Evolutionary conservation across 2,113 vertebrate species (phyloP).

Genomic region (Rynchops niger): DNA sequence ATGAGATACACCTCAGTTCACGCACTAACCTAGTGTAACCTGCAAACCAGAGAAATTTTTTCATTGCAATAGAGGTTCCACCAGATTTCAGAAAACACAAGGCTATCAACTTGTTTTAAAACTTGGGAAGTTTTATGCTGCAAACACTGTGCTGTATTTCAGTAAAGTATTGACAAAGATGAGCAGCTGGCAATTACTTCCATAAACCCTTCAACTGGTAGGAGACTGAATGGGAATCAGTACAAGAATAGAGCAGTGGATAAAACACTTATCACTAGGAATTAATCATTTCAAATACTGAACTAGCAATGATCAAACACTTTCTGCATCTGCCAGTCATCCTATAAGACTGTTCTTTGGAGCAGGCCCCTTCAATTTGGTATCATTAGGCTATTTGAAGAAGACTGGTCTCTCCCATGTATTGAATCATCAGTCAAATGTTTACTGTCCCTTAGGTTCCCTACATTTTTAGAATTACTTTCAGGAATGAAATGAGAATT

Average conservation of each 20-base stretch:
- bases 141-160: background rate
- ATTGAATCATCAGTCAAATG: background rate
- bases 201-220: background rate
- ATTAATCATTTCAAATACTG: background rate
- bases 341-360: background rate
- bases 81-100: background rate
- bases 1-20: background rate
- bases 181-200: background rate
- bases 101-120: background rate
- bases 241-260: background rate
- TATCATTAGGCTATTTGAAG: background rate
- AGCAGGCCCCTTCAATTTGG: background rate
- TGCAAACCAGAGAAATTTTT: background rate
- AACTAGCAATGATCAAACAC: background rate
- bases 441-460: background rate
- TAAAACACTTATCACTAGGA: background rate
- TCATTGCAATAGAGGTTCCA: background rate
- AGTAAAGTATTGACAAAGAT: background rate
- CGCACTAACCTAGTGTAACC: background rate
- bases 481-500: conserved; percentile 28
- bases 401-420: background rate
- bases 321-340: background rate
- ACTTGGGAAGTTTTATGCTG: background rate
- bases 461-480: background rate
- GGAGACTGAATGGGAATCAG: background rate